Evolutionary conservation across 1,140 invertebrate species (phyloP).

Genomic region (Brachionus manjavacas): DNA sequence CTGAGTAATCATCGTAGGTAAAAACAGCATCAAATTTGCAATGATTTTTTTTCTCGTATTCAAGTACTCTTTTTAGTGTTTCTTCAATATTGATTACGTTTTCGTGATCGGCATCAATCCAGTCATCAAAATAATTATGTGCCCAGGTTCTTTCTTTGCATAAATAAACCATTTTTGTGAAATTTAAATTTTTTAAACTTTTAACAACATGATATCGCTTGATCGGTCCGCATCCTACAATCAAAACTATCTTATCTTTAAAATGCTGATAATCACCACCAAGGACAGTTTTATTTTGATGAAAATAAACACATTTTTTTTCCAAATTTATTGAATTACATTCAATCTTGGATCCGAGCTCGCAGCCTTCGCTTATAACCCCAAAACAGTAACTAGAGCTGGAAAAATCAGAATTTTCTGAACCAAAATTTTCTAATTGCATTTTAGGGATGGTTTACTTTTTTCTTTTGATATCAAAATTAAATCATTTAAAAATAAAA

Average conservation of each 20-base stretch:
- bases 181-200: neutral
- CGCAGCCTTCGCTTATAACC: neutral
- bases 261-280: neutral
- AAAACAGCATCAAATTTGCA: constrained; percentile 23
- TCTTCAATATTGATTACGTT: neutral
- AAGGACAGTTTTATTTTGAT: neutral
- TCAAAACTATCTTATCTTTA: neutral
- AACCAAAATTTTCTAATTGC: neutral
- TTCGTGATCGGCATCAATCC: neutral
- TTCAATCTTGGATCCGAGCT: neutral
- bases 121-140: neutral
- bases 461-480: neutral
- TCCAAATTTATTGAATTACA: neutral
- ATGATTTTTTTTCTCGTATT: neutral
- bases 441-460: neutral
- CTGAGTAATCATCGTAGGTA: constrained; percentile 14
- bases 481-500: neutral
- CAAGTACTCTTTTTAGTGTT: neutral
- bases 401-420: neutral
- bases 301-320: neutral
- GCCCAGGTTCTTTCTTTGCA: neutral
- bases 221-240: neutral
- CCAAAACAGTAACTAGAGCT: neutral
- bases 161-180: constrained; percentile 4
- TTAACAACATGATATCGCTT: neutral